phyloP scores from a whole-genome alignment of 2,888 invertebrate species.

The Chesias legatella region DNA sequence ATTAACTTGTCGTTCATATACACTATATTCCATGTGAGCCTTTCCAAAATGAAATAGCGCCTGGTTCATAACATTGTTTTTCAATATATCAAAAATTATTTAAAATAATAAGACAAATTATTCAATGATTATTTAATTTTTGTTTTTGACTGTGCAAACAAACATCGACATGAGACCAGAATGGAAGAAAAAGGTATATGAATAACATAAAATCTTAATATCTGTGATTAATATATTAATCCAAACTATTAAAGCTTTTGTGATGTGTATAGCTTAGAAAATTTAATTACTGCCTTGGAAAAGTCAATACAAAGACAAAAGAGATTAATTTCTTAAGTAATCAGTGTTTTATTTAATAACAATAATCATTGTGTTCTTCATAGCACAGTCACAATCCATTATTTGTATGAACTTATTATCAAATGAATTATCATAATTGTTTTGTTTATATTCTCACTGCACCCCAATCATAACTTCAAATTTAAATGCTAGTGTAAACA shows the following conservation, averaged over 20 bases:
- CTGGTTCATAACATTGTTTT: neutral
- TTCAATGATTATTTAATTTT: constrained; percentile 31
- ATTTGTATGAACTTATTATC: too few species aligned
- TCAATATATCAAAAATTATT: neutral
- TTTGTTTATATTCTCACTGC: too few species aligned
- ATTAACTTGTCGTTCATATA: constrained; percentile 21
- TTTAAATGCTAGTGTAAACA: too few species aligned
- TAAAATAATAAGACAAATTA: neutral
- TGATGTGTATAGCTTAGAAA: constrained; percentile 10
- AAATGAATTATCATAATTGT: too few species aligned
- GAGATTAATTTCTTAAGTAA: neutral
- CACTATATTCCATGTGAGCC: neutral
- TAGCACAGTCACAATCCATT: too few species aligned
- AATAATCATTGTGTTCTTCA: too few species aligned
- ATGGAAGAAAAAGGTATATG: constrained; percentile 73
- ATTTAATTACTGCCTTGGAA: constrained; percentile 3
- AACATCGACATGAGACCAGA: constrained; percentile 73
- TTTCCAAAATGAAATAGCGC: too few species aligned
- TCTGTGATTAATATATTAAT: constrained; percentile 15
- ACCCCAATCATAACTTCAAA: too few species aligned
- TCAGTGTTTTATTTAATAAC: too few species aligned
- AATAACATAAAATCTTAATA: constrained; percentile 21
- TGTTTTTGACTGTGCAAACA: constrained; percentile 70
- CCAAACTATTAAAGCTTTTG: constrained; percentile 19
- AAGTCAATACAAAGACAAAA: neutral